Base-by-base conservation (phyloP, 2,113 vertebrate species). In the Myotis lucifugus region DNA sequence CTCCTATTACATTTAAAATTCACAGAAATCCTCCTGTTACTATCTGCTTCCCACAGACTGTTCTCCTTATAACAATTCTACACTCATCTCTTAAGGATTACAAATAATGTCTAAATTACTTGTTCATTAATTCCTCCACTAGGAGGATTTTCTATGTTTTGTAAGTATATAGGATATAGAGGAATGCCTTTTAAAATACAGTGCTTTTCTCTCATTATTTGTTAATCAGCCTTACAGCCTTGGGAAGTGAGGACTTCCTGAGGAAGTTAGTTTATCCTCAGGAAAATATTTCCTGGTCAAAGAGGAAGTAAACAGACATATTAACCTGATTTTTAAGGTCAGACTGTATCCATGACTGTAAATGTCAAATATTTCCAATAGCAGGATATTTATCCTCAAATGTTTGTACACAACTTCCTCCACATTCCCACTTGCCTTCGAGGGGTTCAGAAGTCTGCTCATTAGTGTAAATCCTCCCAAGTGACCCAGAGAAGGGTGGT, bases 261-360 rank as follows among this genome's bases (percentile, higher is more conserved):
- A 96, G 95, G 97, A 96, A 96, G 85, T 73, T 32, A 59, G 72
- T 96, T 83, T 92, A 94, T 95, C 93, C 81, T 92, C 77, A 90
- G 90, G 85, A 97, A 93, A 48, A 94, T 70, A 96, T 82, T 94
- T 96, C 94, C 96, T 64, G 48, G 72, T 94, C 73, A 56, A 66
- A 97, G 61, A 95, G 94, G 95, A 97, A 95, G 85, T 96, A 97
- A 97, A 97, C 97, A 97, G 86, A 92, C 25, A 42, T 15, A 59
- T 92, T 95, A 95, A 90, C 90, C 85, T 73, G 50, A 83, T 67
- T 90, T 91, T 83, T 88, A 97, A 96, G 97, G 88, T 97, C 97
- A 97, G 69, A 7, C 8, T 34, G 25, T 74, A 46, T 92, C 85
- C 73, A 59, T 6, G 50, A 79, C 34, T 46, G 2, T 21, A 91